phyloP scores from a whole-genome alignment of 2,888 invertebrate species.

The Calameuta filiformis region DNA sequence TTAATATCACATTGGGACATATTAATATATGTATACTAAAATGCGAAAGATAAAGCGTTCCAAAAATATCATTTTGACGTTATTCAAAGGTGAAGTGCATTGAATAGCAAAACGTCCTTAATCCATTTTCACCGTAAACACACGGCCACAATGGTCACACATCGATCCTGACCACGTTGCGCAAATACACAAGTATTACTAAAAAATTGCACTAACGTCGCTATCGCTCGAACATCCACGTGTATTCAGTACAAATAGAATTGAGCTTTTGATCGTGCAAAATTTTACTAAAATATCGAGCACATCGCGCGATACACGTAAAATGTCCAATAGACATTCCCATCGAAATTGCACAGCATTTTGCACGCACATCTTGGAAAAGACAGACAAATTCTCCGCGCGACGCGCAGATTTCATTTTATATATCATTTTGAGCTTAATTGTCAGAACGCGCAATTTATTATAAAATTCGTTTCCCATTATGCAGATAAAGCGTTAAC shows the following conservation, averaged over 20 bases:
- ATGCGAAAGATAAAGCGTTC: constrained; percentile 22
- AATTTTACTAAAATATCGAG: neutral
- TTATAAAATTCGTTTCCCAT: neutral
- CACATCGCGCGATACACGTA: neutral
- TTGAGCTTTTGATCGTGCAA: neutral
- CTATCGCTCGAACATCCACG: neutral
- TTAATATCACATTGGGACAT: constrained; percentile 23
- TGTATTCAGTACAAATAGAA: neutral
- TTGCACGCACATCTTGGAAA: too few species aligned
- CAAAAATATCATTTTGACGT: constrained; percentile 23
- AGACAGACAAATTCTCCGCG: too few species aligned
- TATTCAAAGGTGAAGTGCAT: constrained; percentile 16
- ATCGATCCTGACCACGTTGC: neutral
- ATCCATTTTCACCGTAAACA: neutral
- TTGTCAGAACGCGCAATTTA: neutral
- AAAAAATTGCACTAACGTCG: neutral
- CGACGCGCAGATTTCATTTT: too few species aligned
- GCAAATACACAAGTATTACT: neutral
- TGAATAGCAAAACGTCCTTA: constrained; percentile 9
- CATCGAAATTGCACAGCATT: too few species aligned
- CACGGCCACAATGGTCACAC: neutral
- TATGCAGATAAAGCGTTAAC: neutral
- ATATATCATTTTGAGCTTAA: neutral
- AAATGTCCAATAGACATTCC: too few species aligned
- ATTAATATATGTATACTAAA: constrained; percentile 13